Evolutionary conservation across 2,888 invertebrate genomes (phyloP).

Genomic region (Xestia sexstrigata): DNA sequence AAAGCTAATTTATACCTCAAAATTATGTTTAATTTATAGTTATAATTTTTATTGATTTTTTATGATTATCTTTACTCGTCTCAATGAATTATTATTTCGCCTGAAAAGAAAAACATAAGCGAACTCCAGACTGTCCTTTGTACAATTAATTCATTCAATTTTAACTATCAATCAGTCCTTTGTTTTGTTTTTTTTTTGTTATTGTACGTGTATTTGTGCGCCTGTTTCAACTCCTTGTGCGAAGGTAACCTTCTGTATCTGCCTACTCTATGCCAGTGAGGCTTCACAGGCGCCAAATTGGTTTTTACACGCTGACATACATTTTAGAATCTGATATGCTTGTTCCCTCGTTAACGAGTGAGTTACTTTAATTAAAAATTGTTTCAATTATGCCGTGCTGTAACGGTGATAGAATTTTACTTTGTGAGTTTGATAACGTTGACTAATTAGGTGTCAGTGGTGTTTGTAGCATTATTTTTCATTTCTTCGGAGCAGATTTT

Average conservation of each 20-base stretch:
- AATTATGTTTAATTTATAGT: too few species aligned
- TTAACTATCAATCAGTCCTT: not conserved
- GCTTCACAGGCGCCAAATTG: conserved; percentile 70
- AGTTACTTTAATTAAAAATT: conserved; percentile 65
- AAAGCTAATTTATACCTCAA: too few species aligned
- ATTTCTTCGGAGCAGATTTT: not conserved
- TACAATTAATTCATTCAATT: too few species aligned
- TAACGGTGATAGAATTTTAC: conserved; percentile 41
- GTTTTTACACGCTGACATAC: conserved; percentile 71
- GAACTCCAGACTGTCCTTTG: not conserved
- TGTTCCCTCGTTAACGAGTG: conserved; percentile 58
- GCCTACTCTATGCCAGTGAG: conserved; percentile 46
- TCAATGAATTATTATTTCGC: too few species aligned
- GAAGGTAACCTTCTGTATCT: conserved; percentile 3
- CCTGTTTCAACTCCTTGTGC: not conserved
- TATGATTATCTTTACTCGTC: not conserved
- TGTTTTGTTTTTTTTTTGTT: not conserved
- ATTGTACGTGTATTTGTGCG: not conserved
- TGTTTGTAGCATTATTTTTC: not conserved
- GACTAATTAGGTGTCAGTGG: conserved; percentile 35
- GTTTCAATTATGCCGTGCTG: conserved; percentile 51
- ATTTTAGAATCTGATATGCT: conserved; percentile 65
- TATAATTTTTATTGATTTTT: too few species aligned
- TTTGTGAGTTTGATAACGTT: conserved; percentile 50
- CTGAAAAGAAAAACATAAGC: not conserved